A percentile compares a stretch with the other conserved stretches of the same genome.
Conservation (phyloP, 2,888 invertebrate genomes). For the Dasypolia templi region DNA sequence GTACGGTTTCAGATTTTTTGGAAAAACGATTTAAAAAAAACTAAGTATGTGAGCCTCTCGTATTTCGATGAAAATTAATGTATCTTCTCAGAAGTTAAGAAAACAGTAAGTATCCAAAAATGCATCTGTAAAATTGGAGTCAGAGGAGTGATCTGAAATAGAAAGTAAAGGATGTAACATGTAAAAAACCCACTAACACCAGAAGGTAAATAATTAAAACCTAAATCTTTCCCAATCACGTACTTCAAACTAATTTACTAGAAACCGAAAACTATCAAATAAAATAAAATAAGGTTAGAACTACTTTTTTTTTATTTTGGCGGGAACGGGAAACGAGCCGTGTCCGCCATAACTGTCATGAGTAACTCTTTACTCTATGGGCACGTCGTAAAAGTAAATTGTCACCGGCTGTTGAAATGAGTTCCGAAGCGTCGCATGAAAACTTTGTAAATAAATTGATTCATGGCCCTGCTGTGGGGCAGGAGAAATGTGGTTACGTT, state of each 20-base stretch:
- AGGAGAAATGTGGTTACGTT: constrained; percentile 81
- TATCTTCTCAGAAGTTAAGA: not conserved
- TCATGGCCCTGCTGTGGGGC: constrained; percentile 78
- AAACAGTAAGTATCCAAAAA: not conserved
- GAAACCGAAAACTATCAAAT: constrained; percentile 68
- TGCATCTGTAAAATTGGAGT: not conserved
- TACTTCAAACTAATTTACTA: constrained; percentile 71
- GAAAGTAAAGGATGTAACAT: constrained; percentile 6
- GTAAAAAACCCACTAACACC: not conserved
- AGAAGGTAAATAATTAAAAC: constrained; percentile 48
- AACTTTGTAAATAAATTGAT: constrained; percentile 85
- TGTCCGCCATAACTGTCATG: constrained; percentile 88
- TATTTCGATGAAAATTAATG: not conserved
- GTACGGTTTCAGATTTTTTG: not conserved
- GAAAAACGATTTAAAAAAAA: not conserved
- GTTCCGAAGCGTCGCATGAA: constrained; percentile 73
- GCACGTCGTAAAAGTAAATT: constrained; percentile 88
- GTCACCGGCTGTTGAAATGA: constrained; percentile 88
- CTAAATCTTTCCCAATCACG: constrained; percentile 38
- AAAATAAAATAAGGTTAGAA: constrained; percentile 63
- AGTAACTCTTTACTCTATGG: constrained; percentile 89
- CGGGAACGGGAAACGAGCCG: constrained; percentile 83
- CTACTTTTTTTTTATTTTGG: constrained; percentile 74
- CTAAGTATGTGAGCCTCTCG: no score
- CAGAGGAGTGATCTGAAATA: not conserved